These are phyloP conservation scores for Mayetiola destructor DNA, from an alignment of 2,888 invertebrate species.

Conservation along the genomic window DNA sequence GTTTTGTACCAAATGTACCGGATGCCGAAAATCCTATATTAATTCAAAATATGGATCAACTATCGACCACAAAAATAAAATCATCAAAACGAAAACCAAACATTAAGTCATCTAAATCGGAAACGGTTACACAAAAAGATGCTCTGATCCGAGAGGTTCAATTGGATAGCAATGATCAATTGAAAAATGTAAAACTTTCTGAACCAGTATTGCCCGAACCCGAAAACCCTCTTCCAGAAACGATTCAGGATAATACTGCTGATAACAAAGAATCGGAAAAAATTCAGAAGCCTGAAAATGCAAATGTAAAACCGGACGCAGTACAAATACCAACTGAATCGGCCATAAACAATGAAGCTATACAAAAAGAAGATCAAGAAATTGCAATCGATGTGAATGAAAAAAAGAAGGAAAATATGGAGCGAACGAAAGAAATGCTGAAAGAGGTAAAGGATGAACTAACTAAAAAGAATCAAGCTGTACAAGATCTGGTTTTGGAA, in stretches of 20 bases:
- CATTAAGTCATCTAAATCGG: too few species aligned
- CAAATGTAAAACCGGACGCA: neutral
- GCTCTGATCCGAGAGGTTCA: neutral
- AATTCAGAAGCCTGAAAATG: too few species aligned
- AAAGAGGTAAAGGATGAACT: conserved; percentile 37
- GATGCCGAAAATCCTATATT: neutral
- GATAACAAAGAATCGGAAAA: too few species aligned
- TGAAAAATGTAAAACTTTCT: too few species aligned
- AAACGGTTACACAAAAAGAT: too few species aligned
- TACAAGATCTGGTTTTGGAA: conserved; percentile 27
- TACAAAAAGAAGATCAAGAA: conserved; percentile 36
- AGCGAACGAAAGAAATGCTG: conserved; percentile 29
- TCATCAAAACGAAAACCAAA: neutral
- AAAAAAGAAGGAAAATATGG: conserved; percentile 28
- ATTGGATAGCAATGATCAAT: neutral
- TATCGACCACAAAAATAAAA: neutral
- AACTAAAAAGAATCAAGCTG: conserved; percentile 31
- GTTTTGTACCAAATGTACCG: neutral
- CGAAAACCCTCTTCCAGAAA: too few species aligned
- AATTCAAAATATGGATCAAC: neutral
- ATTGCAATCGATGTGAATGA: conserved; percentile 29
- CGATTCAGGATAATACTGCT: too few species aligned
- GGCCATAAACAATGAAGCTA: conserved; percentile 32
- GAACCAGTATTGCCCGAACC: too few species aligned
- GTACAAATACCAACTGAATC: neutral